Evolutionary conservation across 2,888 invertebrate species (phyloP), one percentile per base, ranked within the genome.

Genomic region (Homarus gammarus): DNA sequence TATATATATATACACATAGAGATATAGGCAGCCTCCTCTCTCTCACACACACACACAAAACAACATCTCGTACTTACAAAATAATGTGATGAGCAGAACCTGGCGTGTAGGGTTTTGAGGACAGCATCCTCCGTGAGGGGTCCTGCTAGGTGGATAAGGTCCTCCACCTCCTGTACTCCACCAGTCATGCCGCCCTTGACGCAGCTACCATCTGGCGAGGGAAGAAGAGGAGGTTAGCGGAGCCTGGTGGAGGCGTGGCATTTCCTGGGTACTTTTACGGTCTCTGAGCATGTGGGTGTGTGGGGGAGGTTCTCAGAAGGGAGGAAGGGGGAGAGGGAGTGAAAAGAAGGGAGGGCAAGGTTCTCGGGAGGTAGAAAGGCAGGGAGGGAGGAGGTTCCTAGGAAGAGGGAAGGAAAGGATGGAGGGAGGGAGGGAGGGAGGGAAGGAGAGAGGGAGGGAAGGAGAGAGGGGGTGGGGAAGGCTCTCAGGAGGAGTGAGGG

Each of bases 71-170:
- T 92, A 96, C 97, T 96, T 94, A 98, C 98, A 94, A 97, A 98
- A 93, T 97, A 97, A 93, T 97, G 96, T 93, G 96, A 96, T 92
- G 96, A 96, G 93, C 96, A 96, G 95, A 98, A 98, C 93, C 98
- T 95, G 15, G 97, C 96, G 94, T 98, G 98, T 92, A 99, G 95
- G 93, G 98, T 97, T 94, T 97, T 96, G 94, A 98, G 96, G 79
- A 98, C 97, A 89, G 98, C 98, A 94, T 98, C 98, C 94, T 99
- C 98, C 56, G 98, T 98, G 93, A 98, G 96, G 84, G 98, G 98
- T 56, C 98, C 98, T 77, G 97, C 96, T 93, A 98, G 95, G 95
- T 98, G 98, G 94, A 98, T 98, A 93, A 98, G 96, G 95, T 98
- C 98, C 93, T 97, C 97, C 93, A 97, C 95, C 94, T 97, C 95